Evolutionary conservation across 2,797 vertebrate species (phyloP).

Genomic region (Ataeniobius toweri): DNA sequence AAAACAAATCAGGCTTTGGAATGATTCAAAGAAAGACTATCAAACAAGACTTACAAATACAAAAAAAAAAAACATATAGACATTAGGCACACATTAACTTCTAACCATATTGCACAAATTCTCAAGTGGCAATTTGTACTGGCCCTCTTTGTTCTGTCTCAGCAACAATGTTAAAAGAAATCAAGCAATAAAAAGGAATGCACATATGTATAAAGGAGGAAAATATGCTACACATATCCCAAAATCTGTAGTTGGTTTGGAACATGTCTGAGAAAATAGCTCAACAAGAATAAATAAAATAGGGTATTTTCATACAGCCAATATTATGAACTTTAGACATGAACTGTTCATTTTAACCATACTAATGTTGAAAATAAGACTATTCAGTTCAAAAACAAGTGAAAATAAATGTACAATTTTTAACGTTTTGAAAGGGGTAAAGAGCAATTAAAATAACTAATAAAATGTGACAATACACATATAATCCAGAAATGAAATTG

Average conservation of each 20-base stretch:
- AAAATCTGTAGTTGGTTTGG: slow-evolving; percentile 26
- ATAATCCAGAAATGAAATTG: neutral
- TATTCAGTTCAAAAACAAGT: too few relatives aligned
- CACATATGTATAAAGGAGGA: slow-evolving; percentile 4
- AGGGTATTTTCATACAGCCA: slow-evolving; percentile 28
- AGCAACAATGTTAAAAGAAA: slow-evolving; percentile 36
- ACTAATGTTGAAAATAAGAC: neutral
- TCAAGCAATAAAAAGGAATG: slow-evolving; percentile 24
- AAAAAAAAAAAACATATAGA: slow-evolving; percentile 54
- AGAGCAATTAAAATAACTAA: neutral
- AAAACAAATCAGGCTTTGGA: slow-evolving; percentile 46
- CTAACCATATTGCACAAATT: slow-evolving; percentile 81
- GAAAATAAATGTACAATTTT: too few relatives aligned
- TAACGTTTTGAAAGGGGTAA: neutral
- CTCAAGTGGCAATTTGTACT: slow-evolving; percentile 75
- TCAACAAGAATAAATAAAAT: slow-evolving; percentile 57
- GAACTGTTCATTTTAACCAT: neutral
- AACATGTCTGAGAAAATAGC: slow-evolving; percentile 28
- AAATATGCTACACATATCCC: slow-evolving; percentile 34
- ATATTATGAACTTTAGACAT: slow-evolving; percentile 6
- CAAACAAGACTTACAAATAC: slow-evolving; percentile 55
- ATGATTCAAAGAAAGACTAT: slow-evolving; percentile 48
- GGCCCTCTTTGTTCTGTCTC: slow-evolving; percentile 51
- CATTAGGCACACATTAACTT: slow-evolving; percentile 67
- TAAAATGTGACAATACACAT: neutral